Evolutionary conservation across 2,888 invertebrate species (phyloP).

Genomic region (Mallateleia sp.): DNA sequence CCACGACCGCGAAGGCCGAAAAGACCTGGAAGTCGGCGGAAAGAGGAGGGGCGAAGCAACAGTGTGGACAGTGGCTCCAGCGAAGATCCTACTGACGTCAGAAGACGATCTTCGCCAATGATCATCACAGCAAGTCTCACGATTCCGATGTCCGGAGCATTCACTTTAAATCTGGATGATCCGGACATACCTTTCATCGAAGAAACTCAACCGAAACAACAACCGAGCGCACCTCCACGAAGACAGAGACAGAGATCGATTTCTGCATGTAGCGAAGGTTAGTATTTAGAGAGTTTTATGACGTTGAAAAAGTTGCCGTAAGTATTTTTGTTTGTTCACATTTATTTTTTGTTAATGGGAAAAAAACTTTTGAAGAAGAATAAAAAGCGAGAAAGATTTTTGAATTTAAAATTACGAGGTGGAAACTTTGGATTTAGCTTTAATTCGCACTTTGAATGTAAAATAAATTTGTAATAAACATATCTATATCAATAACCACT

Average conservation of each 20-base stretch:
- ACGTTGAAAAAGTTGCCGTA: not conserved
- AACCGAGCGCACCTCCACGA: conserved; percentile 89
- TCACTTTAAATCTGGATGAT: conserved; percentile 91
- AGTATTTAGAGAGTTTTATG: not conserved
- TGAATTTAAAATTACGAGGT: not conserved
- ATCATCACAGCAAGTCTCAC: conserved; percentile 95
- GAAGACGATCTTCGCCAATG: conserved; percentile 91
- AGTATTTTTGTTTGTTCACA: not conserved
- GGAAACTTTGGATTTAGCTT: too few species aligned
- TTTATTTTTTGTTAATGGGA: not conserved
- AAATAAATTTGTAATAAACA: too few species aligned
- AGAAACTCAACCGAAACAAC: conserved; percentile 89
- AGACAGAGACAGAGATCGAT: conserved; percentile 89
- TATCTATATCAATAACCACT: too few species aligned
- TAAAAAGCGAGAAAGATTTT: not conserved
- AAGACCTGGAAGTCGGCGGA: conserved; percentile 89
- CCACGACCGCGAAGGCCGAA: conserved; percentile 90
- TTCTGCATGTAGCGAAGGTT: conserved; percentile 88
- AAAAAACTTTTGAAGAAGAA: not conserved
- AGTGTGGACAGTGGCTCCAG: conserved; percentile 90
- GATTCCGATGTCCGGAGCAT: conserved; percentile 92
- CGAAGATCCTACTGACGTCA: conserved; percentile 88
- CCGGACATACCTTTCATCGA: conserved; percentile 93
- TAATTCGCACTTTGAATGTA: too few species aligned
- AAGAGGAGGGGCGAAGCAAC: conserved; percentile 90